Evolutionary conservation across 2,113 vertebrate species (phyloP).

Genomic region (Notiomystis cincta): DNA sequence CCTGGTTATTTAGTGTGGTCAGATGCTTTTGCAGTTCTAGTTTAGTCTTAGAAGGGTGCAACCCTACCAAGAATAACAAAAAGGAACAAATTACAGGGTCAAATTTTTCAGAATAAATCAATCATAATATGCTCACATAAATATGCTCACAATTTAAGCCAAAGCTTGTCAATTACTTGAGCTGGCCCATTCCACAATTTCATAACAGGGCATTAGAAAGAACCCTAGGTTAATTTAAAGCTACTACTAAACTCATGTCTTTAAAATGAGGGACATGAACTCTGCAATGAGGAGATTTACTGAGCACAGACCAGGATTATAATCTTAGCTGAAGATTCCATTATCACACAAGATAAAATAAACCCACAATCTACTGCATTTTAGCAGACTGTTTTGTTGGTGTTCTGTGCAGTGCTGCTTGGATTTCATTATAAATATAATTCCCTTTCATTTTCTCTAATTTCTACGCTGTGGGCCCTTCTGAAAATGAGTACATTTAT

Average conservation of each 20-base stretch:
- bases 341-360: slow-evolving; percentile 10
- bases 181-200: neutral
- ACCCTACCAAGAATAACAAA: slow-evolving; percentile 71
- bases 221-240: neutral
- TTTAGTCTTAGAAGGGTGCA: slow-evolving; percentile 89
- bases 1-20: slow-evolving; percentile 86
- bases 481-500: neutral
- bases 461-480: neutral
- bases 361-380: neutral
- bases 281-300: slow-evolving; percentile 15
- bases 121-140: too few relatives aligned
- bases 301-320: slow-evolving; percentile 24
- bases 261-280: slow-evolving; percentile 4
- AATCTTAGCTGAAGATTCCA: slow-evolving; percentile 32
- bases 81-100: neutral
- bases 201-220: neutral
- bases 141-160: neutral
- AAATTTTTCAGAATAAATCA: neutral
- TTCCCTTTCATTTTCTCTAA: neutral
- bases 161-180: neutral
- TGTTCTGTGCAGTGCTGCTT: neutral
- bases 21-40: slow-evolving; percentile 92
- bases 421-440: too few relatives aligned
- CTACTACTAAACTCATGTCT: neutral
- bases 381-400: neutral